phyloP scores from a whole-genome alignment of 2,797 vertebrate species.

The Sarcophilus harrisii region DNA sequence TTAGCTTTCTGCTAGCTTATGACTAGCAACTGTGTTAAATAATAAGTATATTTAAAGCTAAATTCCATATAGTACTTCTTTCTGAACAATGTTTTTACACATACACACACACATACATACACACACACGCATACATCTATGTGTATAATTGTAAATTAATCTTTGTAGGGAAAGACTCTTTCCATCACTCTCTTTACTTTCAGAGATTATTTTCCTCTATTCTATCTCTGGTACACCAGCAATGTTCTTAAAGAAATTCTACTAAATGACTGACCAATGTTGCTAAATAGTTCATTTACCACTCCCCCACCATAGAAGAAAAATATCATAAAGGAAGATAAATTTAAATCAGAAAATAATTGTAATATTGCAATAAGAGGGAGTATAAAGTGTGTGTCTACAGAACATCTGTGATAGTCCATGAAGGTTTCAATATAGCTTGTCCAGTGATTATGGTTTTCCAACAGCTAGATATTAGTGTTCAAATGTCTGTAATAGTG shows the following conservation, averaged over 20 bases:
- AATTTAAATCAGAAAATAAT: not conserved
- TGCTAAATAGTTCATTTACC: not conserved
- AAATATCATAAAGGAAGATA: not conserved
- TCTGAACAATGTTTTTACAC: not conserved
- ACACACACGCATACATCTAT: no score
- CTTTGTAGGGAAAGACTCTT: not conserved
- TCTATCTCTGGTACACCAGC: not conserved
- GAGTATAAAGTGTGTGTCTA: not conserved
- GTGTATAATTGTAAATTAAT: not conserved
- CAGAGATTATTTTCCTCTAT: not conserved
- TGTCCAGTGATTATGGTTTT: not conserved
- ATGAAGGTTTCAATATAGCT: not conserved
- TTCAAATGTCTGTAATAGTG: not conserved
- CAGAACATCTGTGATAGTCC: not conserved
- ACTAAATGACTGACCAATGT: not conserved
- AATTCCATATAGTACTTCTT: not conserved
- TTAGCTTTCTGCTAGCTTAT: not conserved
- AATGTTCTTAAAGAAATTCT: not conserved
- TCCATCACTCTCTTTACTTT: not conserved
- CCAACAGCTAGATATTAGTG: not conserved
- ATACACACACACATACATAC: not conserved
- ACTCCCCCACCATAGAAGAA: not conserved
- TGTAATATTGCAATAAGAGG: not conserved
- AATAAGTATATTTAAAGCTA: not conserved
- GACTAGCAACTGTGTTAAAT: not conserved